These are phyloP conservation scores for Valencia hispanica DNA, from an alignment of 2,797 vertebrate species.

Conservation along the genomic window DNA sequence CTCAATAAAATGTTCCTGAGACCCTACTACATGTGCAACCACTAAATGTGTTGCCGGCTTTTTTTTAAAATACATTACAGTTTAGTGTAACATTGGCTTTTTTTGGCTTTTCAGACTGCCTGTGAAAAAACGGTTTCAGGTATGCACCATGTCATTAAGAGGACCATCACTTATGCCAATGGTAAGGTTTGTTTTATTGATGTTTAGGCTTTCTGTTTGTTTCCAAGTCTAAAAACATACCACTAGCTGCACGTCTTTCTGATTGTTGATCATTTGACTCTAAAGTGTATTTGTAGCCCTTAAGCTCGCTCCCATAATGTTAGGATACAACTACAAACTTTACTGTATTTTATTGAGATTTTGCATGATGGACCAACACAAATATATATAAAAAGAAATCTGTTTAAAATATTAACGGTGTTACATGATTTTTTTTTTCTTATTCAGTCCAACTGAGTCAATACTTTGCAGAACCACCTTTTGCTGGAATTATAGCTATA, in stretches of 20 bases:
- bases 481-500: no score
- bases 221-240: slow-evolving; percentile 2
- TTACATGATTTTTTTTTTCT: no score
- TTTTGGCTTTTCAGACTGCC: slow-evolving; percentile 80
- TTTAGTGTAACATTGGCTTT: background rate
- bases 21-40: background rate
- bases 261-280: background rate
- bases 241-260: background rate
- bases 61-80: background rate
- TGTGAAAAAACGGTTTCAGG: slow-evolving; percentile 96
- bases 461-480: no score
- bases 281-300: no score
- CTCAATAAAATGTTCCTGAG: background rate
- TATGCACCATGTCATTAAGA: slow-evolving; percentile 95
- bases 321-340: no score
- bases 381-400: no score
- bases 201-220: slow-evolving; percentile 3
- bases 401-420: no score
- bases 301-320: no score
- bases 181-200: slow-evolving; percentile 62
- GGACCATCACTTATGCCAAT: slow-evolving; percentile 89
- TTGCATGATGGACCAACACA: background rate
- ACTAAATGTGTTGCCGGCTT: background rate
- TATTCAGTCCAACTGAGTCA: no score
- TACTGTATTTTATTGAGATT: background rate